Conservation (phyloP, 2,113 vertebrate species). For the Mugil cephalus region DNA sequence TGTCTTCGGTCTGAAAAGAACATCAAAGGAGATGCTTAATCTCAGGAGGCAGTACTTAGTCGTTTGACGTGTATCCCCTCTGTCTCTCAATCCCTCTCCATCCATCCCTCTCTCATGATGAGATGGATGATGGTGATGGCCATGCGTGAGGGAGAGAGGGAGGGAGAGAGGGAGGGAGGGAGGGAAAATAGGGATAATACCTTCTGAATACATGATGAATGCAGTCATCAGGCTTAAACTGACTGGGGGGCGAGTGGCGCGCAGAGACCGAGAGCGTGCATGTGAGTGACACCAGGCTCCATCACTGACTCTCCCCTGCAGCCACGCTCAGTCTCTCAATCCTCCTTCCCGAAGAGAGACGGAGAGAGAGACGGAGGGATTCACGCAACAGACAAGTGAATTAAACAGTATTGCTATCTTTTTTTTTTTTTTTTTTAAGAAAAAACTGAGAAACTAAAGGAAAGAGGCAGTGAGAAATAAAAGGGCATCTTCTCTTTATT, state of each 20-base stretch:
- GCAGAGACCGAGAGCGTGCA: conserved; percentile 61
- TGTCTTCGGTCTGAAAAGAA: conserved; percentile 66
- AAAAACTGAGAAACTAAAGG: conserved; percentile 27
- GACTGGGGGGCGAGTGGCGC: conserved; percentile 75
- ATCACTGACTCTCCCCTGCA: conserved; percentile 84
- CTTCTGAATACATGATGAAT: conserved; percentile 90
- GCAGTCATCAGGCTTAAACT: conserved; percentile 84
- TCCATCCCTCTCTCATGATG: conserved; percentile 64
- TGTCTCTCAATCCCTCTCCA: conserved; percentile 54
- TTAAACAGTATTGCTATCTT: conserved; percentile 24
- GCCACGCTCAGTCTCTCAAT: conserved; percentile 71
- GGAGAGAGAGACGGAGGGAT: conserved; percentile 64
- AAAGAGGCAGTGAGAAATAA: conserved; percentile 43
- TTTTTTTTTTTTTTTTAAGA: conserved; percentile 4
- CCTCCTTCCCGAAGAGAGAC: conserved; percentile 80
- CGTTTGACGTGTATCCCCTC: conserved; percentile 46
- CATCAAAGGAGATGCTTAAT: conserved; percentile 68
- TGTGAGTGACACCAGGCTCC: conserved; percentile 83
- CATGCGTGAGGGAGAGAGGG: conserved; percentile 52
- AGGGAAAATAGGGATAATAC: conserved; percentile 88
- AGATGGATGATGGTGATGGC: conserved; percentile 70
- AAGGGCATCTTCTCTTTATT: conserved; percentile 27
- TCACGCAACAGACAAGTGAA: conserved; percentile 47
- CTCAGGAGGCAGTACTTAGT: conserved; percentile 56
- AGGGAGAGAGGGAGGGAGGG: conserved; percentile 53